Base-by-base conservation (phyloP, 2,888 invertebrate genomes). In the Parthenolecanium corni region DNA sequence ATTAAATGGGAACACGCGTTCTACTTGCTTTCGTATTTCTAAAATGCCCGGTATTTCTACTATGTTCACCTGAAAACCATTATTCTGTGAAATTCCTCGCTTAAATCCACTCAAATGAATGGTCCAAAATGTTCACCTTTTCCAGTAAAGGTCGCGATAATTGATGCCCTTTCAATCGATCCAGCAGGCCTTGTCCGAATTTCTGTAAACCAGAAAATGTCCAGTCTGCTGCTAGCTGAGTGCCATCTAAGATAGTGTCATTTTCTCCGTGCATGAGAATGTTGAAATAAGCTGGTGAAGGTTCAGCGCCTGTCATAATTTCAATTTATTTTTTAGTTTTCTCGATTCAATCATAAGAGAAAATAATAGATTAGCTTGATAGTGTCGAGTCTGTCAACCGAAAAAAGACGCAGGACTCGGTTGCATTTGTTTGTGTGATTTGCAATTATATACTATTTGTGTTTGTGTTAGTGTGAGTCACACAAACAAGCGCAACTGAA, bases 31-130 rank as follows among this genome's bases (percentile, higher is more conserved):
- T 68, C 91, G 82, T 66, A 91, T 90, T 79, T 95, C 94, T 70
- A 94, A 77, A 70, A 95, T 93, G 66, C 94, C 94, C 65, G 94
- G 94, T 72, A 93, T 94, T 79, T 95, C 95, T 54, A 95, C 91
- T 71, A 95, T 86, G 73, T 92, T 94, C 24, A 93, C 87, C 92
- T 92, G 72, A 12, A 69, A 70, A 64, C 38, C 23, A 21, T 46
- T 18, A 25, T 58, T 36, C n/a, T 16, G 3, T 1, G 1, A 1
- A 25, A 40, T 21, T 23, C 23, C 9, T 40, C 23, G 9, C n/a
- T 14, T 21, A 12, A 40, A 20, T 54, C 6, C 42, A 14, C 12
- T 31, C 31, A 9, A 31, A 4, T 9, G 31, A 6, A 31, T 9
- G 9, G 31, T 31, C 31, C 5, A 31, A 4, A 31, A 9, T 31